Base-by-base conservation (phyloP, 2,113 vertebrate species). In the Phycodurus eques region DNA sequence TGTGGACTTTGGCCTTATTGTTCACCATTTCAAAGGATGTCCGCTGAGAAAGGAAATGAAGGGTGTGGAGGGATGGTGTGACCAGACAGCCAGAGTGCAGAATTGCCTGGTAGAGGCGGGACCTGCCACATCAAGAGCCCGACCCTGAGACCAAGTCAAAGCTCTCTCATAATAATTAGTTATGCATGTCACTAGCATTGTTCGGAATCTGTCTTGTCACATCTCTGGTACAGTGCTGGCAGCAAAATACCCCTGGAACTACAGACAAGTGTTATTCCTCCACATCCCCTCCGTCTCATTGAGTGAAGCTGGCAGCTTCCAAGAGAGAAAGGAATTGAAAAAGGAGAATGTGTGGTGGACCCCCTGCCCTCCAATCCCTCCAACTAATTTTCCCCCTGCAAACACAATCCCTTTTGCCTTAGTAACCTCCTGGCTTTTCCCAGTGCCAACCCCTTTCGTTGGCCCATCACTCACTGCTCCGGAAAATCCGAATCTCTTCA, bases 401-500 rank as follows among this genome's bases (percentile, higher is more conserved):
- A 83, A 76, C 69, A 73, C 68, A 81, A 80, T 74, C 77, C 68
- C 66, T 78, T 77, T 80, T 51, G 71, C 74, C 75, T 76, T 80
- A 61, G 80, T 67, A 73, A 86, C 81, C 56, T 56, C 73, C 67
- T 13, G 15, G 77, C 85, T 81, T 85, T 85, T 84, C 76, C 74
- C 66, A 66, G 57, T 75, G 67, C 80, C 60, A 51, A 4, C 71
- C 65, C 62, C 57, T 71, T 71, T 74, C 8, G 67, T 67, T 19
- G 14, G 65, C 72, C 83, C 75, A 78, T 90, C 87, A 79, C 72
- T 91, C 88, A 87, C 76, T 75, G 84, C 81, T 72, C 79, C 63
- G 78, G 85, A 86, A 90, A 89, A 91, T 89, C 83, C 67, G 70
- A 80, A 85, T 87, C 84, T 86, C 83, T 77, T 76, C 77, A 85